These are phyloP conservation scores for Leptestheria dahalacensis DNA, from an alignment of 1,140 invertebrate genomes.

Conservation along the genomic window DNA sequence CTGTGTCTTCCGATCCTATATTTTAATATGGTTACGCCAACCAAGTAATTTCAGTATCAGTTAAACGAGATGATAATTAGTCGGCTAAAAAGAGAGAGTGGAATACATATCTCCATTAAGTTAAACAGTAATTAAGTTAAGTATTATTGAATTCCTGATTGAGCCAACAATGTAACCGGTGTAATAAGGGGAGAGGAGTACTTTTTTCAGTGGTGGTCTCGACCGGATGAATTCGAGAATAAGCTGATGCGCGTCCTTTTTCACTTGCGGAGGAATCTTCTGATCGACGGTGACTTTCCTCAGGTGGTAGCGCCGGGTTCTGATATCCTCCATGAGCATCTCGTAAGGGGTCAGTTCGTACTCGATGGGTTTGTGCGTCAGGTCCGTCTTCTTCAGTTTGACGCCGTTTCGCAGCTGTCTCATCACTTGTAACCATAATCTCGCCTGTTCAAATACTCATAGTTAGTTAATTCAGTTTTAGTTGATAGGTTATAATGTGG, in stretches of 20 bases:
- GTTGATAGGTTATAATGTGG: too few relatives aligned
- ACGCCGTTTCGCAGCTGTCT: constrained; percentile 67
- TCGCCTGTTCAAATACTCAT: too few relatives aligned
- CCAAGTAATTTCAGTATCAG: too few relatives aligned
- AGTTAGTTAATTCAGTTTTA: too few relatives aligned
- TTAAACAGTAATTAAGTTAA: neutral
- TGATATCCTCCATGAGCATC: constrained; percentile 90
- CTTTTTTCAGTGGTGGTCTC: constrained; percentile 81
- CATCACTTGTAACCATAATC: constrained; percentile 94
- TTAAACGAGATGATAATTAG: too few relatives aligned
- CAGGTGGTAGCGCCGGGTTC: constrained; percentile 65
- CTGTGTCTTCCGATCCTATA: too few relatives aligned
- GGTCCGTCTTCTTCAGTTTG: constrained; percentile 72
- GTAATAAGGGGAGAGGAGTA: constrained; percentile 29
- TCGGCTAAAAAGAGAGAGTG: too few relatives aligned
- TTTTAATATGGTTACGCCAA: too few relatives aligned
- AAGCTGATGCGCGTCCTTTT: constrained; percentile 84
- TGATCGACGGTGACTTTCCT: constrained; percentile 52
- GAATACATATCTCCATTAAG: too few relatives aligned
- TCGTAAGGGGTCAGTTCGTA: constrained; percentile 94
- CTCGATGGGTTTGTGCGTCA: constrained; percentile 42
- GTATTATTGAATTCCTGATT: neutral
- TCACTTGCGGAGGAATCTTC: constrained; percentile 60
- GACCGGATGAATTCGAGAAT: constrained; percentile 93
- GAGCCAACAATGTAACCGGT: neutral